A percentile compares a stretch with the other conserved stretches of the same genome.
These are phyloP conservation scores for Thecocarcelia acutangulata DNA, from an alignment of 2,888 invertebrate species.

Conservation along the genomic window DNA sequence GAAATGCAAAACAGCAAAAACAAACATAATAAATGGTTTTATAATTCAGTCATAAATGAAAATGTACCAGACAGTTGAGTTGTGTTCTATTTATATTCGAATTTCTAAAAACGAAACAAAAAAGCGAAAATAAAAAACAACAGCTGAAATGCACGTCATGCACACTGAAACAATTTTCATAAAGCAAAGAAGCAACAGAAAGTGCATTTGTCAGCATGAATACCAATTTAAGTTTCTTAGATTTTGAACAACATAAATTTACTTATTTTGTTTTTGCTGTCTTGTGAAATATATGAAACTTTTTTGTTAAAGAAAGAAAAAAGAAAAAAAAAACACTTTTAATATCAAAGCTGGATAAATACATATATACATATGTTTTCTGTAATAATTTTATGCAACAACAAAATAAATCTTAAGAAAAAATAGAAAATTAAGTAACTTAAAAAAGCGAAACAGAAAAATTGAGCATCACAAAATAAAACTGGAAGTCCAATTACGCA, in stretches of 20 bases:
- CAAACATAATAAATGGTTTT: slow-evolving; percentile 34
- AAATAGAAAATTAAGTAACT: too few relatives aligned
- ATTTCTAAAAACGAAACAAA: slow-evolving; percentile 1
- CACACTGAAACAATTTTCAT: slow-evolving; percentile 1
- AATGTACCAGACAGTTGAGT: slow-evolving; percentile 23
- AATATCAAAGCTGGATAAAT: too few relatives aligned
- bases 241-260: background rate
- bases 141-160: slow-evolving; percentile 9
- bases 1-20: background rate
- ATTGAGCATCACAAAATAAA: too few relatives aligned
- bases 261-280: background rate
- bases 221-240: slow-evolving; percentile 5
- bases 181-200: slow-evolving; percentile 16
- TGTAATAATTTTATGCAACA: too few relatives aligned
- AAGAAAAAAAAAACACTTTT: too few relatives aligned
- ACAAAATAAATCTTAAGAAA: too few relatives aligned
- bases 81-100: background rate
- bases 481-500: too few relatives aligned
- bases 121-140: background rate
- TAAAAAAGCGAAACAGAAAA: too few relatives aligned
- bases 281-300: background rate
- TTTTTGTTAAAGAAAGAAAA: too few relatives aligned
- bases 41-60: slow-evolving; percentile 33
- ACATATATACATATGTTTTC: too few relatives aligned
- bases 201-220: slow-evolving; percentile 55